These are phyloP conservation scores for Mesitornis unicolor DNA, from an alignment of 2,113 vertebrate genomes.

Conservation along the genomic window DNA sequence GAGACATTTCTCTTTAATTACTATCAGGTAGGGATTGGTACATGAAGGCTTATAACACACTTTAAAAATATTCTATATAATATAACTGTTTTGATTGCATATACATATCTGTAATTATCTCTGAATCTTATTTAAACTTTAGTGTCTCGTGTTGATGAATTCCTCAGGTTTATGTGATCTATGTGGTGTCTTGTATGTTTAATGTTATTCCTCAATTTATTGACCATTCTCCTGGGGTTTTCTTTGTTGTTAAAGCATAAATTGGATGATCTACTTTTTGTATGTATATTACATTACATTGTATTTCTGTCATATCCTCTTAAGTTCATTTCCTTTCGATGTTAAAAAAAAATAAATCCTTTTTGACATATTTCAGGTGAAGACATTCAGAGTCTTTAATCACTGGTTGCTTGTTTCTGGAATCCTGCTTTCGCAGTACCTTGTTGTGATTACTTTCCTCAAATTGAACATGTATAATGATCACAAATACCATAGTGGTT, in stretches of 20 bases:
- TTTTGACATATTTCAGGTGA: background rate
- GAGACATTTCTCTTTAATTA: slow-evolving; percentile 29
- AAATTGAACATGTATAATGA: background rate
- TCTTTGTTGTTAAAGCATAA: slow-evolving; percentile 6
- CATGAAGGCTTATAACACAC: background rate
- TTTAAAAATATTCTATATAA: background rate
- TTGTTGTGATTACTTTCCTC: background rate
- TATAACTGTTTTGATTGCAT: background rate
- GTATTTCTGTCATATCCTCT: background rate
- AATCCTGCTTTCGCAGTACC: background rate
- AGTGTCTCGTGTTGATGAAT: background rate
- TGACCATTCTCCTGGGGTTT: background rate
- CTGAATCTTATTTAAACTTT: background rate
- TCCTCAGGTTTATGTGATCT: background rate
- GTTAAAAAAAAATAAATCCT: background rate
- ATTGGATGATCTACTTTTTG: slow-evolving; percentile 2
- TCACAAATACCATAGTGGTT: background rate
- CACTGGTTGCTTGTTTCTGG: background rate
- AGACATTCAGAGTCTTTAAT: background rate
- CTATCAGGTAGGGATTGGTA: background rate
- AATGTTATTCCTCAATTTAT: slow-evolving; percentile 1
- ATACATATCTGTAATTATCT: background rate
- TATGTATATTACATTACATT: background rate
- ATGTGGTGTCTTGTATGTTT: background rate
- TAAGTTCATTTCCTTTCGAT: background rate